A percentile compares a stretch with the other conserved stretches of the same genome.
These are phyloP conservation scores for Pristionchus pacificus DNA, from an alignment of 1,140 invertebrate species.

Conservation along the genomic window DNA sequence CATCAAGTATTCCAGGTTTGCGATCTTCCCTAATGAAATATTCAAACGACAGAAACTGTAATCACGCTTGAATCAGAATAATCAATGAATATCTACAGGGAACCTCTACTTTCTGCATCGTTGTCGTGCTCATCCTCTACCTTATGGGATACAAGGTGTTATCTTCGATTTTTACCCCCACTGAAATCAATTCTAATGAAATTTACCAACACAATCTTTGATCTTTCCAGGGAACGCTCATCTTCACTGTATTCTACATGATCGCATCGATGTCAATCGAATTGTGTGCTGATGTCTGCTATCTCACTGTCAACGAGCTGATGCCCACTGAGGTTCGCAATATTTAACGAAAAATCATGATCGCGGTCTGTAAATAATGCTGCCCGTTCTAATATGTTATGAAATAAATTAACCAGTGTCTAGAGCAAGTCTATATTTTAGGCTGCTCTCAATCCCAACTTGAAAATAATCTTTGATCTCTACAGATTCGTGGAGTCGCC, in stretches of 20 bases:
- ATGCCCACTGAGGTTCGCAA: not conserved
- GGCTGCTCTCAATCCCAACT: too few species aligned
- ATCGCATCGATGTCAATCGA: not conserved
- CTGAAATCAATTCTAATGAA: not conserved
- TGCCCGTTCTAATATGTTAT: not conserved
- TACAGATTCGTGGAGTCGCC: not conserved
- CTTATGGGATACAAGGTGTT: not conserved
- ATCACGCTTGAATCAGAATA: too few species aligned
- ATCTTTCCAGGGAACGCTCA: not conserved
- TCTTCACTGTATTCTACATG: not conserved
- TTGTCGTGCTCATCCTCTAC: not conserved
- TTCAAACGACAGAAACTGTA: too few species aligned
- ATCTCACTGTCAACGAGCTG: not conserved
- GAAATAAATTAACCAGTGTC: too few species aligned
- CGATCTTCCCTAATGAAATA: too few species aligned
- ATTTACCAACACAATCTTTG: too few species aligned
- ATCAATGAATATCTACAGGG: too few species aligned
- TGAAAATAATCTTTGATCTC: not conserved
- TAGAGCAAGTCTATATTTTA: too few species aligned
- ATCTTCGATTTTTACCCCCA: not conserved
- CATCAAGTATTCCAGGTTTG: too few species aligned
- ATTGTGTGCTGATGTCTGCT: not conserved
- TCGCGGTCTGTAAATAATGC: not conserved
- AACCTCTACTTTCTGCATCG: too few species aligned
- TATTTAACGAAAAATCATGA: not conserved